These are phyloP conservation scores for Hemiprocne comata DNA, from an alignment of 2,113 vertebrate genomes.

Conservation along the genomic window DNA sequence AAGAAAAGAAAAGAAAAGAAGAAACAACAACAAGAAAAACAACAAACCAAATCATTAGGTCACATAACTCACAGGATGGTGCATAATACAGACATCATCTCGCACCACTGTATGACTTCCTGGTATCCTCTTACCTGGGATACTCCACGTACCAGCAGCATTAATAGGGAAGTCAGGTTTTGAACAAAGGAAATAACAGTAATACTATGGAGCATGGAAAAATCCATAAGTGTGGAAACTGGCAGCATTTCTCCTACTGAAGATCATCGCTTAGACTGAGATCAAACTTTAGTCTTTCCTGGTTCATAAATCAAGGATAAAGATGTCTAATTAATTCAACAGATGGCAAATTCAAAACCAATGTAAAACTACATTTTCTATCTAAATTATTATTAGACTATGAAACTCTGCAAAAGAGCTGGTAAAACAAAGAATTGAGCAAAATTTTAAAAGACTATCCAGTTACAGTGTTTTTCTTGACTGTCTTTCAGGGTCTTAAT, in stretches of 20 bases:
- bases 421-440: slow-evolving; percentile 4
- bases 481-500: slow-evolving; percentile 28
- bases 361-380: background rate
- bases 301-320: background rate
- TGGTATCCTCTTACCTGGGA: background rate
- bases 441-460: background rate
- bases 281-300: background rate
- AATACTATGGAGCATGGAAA: background rate
- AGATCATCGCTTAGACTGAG: background rate
- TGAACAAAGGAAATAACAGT: rapidly evolving
- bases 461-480: background rate
- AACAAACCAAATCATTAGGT: background rate
- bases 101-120: background rate
- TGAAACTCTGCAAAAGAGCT: background rate
- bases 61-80: background rate
- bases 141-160: background rate
- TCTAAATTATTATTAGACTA: slow-evolving; percentile 8
- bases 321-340: slow-evolving; percentile 22
- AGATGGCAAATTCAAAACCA: slow-evolving; percentile 33
- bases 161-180: background rate
- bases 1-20: background rate
- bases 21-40: no score
- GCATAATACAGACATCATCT: background rate
- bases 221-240: background rate
- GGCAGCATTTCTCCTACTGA: background rate